Percentiles rank a stretch among this genome's conserved stretches.
phyloP scores from a whole-genome alignment of 2,113 vertebrate genomes.

The Xiphophorus couchianus region DNA sequence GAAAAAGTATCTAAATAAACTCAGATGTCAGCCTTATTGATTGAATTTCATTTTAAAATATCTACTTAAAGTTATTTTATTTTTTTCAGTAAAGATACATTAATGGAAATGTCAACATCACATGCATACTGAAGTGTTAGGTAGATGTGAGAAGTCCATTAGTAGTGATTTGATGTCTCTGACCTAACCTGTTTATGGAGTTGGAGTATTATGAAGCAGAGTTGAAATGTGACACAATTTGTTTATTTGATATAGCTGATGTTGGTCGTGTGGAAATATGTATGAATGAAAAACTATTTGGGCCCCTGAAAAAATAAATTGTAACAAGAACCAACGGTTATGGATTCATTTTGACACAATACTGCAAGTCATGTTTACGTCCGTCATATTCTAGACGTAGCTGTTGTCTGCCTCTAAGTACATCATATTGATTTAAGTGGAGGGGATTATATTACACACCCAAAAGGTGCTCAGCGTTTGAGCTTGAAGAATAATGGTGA shows the following conservation, averaged over 20 bases:
- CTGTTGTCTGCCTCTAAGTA: not conserved
- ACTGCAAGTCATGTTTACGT: not conserved
- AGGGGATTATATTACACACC: not conserved
- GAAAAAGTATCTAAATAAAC: not conserved
- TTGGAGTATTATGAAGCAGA: conserved; percentile 9
- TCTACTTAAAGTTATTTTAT: not conserved
- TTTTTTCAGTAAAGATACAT: not conserved
- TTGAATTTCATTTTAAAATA: too few relatives aligned
- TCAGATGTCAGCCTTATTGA: too few relatives aligned
- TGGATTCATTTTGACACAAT: not conserved
- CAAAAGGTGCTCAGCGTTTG: not conserved
- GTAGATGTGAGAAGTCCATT: conserved; percentile 23
- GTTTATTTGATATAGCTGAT: conserved; percentile 32
- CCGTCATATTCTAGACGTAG: not conserved
- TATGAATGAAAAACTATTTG: conserved; percentile 9
- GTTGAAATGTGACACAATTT: conserved; percentile 27
- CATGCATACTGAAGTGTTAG: conserved; percentile 1
- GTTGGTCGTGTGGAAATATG: conserved; percentile 25
- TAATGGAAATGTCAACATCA: not conserved
- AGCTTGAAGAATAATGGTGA: not conserved
- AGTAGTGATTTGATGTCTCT: conserved; percentile 53
- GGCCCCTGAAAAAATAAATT: not conserved
- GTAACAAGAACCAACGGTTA: not conserved
- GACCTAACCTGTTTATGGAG: conserved; percentile 49
- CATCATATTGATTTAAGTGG: not conserved